Percentiles rank a stretch among this genome's conserved stretches.
These are phyloP conservation scores for Eclectus roratus DNA, from an alignment of 2,113 vertebrate genomes.

Conservation along the genomic window DNA sequence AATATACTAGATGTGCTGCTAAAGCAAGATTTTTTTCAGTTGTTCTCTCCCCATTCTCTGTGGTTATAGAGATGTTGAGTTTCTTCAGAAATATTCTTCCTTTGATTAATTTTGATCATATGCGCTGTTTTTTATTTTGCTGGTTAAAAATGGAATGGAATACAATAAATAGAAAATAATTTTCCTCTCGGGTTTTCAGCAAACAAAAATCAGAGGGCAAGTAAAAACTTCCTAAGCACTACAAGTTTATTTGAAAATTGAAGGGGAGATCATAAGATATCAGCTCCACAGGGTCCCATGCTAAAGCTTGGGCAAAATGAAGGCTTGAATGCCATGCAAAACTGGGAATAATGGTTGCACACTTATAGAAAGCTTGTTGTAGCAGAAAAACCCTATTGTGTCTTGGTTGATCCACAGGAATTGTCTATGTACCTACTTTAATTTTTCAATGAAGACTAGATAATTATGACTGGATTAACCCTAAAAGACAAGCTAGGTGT, in stretches of 20 bases:
- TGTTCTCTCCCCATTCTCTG: background rate
- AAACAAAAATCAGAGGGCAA: background rate
- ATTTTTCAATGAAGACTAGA: background rate
- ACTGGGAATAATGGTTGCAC: background rate
- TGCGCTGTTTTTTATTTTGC: background rate
- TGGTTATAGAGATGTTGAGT: background rate
- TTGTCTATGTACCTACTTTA: background rate
- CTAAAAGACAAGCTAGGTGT: background rate
- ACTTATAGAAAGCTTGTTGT: background rate
- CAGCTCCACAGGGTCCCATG: background rate
- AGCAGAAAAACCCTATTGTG: background rate
- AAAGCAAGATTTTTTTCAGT: background rate
- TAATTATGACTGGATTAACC: background rate
- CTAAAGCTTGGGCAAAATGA: background rate
- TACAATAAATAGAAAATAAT: background rate
- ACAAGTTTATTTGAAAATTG: background rate
- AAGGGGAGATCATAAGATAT: background rate
- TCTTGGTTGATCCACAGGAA: background rate
- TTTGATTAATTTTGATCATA: background rate
- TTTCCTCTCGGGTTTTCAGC: background rate
- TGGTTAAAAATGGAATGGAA: background rate
- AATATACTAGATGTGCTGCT: background rate
- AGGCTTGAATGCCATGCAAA: background rate
- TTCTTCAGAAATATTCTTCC: background rate
- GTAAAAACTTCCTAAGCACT: background rate